Conservation (phyloP, 1,140 invertebrate genomes). For the Pseudomyrmex gracilis region DNA sequence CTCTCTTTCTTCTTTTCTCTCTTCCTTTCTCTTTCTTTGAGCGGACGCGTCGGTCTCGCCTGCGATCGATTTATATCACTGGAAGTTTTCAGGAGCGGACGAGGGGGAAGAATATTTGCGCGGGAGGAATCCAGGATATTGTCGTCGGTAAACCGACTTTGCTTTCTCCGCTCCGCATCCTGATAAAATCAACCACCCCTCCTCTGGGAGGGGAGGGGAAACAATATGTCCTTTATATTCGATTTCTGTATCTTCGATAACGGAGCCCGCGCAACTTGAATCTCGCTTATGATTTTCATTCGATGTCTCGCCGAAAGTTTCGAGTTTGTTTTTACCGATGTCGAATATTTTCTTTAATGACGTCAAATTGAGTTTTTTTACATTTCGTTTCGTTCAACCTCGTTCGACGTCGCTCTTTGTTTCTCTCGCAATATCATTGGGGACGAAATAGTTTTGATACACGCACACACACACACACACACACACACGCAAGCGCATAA, state of each 20-base stretch:
- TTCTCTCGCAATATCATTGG: not conserved
- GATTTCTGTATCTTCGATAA: not conserved
- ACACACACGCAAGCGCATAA: too few species aligned
- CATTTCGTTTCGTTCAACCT: not conserved
- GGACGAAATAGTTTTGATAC: too few species aligned
- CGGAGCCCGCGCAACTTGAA: constrained; percentile 11
- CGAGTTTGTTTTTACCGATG: not conserved
- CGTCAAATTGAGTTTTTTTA: constrained; percentile 16
- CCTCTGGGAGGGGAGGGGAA: too few species aligned
- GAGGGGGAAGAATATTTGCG: constrained; percentile 51
- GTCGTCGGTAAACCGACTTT: constrained; percentile 60
- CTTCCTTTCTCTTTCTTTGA: not conserved
- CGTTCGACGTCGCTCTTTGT: not conserved
- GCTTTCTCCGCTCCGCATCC: constrained; percentile 15
- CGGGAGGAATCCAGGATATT: not conserved
- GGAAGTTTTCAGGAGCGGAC: constrained; percentile 50
- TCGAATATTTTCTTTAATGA: not conserved
- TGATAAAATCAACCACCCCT: constrained; percentile 40
- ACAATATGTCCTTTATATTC: constrained; percentile 37
- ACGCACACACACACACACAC: too few species aligned
- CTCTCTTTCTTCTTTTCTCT: not conserved
- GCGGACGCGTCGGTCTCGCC: constrained; percentile 6
- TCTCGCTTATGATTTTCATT: not conserved
- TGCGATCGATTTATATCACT: constrained; percentile 54
- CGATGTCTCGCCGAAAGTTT: not conserved